A percentile compares a stretch with the other conserved stretches of the same genome.
phyloP scores from a whole-genome alignment of 2,888 invertebrate species.

The Thymelicus lineola region DNA sequence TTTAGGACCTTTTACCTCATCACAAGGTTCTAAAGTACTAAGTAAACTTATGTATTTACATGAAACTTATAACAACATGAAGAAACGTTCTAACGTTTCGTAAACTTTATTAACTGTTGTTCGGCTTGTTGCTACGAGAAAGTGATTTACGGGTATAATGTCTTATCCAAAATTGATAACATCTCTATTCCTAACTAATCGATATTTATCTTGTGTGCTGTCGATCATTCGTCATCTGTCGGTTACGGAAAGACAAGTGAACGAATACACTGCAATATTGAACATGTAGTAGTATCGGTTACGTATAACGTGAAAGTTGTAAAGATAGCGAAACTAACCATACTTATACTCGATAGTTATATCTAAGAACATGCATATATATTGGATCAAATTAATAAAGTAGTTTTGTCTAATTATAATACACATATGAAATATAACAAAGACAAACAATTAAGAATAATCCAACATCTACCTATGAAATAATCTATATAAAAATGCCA shows the following conservation, averaged over 20 bases:
- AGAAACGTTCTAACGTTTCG: no score
- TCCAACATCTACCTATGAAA: no score
- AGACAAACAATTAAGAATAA: no score
- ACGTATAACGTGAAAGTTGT: slow-evolving; percentile 35
- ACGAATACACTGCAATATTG: slow-evolving; percentile 7
- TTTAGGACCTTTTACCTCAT: no score
- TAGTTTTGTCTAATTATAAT: no score
- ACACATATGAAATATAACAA: no score
- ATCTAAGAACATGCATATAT: slow-evolving; percentile 1
- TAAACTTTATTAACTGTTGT: neutral
- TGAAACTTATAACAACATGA: no score
- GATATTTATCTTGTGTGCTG: neutral
- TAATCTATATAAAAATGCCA: no score
- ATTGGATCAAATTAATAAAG: neutral
- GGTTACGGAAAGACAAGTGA: neutral
- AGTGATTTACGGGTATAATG: no score
- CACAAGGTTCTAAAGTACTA: no score
- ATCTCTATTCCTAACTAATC: neutral
- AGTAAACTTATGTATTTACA: no score
- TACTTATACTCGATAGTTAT: slow-evolving; percentile 12
- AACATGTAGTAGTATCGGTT: slow-evolving; percentile 7
- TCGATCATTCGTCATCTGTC: slow-evolving; percentile 4
- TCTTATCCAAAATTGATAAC: no score
- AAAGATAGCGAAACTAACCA: slow-evolving; percentile 15
- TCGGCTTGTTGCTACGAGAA: neutral